Base-by-base conservation (phyloP, 1,140 invertebrate species). In the Diorhabda sublineata region DNA sequence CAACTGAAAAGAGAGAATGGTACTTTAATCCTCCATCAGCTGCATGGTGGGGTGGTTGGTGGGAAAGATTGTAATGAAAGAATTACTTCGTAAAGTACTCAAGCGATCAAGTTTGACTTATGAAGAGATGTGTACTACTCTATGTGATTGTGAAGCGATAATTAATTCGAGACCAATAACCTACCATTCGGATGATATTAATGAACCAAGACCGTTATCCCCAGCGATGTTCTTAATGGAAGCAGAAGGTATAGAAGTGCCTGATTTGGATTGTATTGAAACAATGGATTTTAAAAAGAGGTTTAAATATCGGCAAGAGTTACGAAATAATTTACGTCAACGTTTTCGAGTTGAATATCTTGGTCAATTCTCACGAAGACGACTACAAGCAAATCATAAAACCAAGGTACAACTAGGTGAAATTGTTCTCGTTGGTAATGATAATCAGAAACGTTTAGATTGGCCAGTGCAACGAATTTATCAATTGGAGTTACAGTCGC, bases 1-100 rank as follows among this genome's bases (percentile, higher is more conserved):
- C 61, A 3, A 11, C 64, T 2, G 3, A 72, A 45, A 59, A 64
- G 58, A 78, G 81, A 42, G 26, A 68, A 8, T 83, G 81, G 82
- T 69, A 69, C 47, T 82, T 81, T 68, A 81, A 76, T 66, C 76
- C 78, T 11, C 78, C 80, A 8, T 66, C 74, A 5, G 77, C 80
- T 11, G 62, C 79, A 2, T 80, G 77, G 77, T 80, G 78, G 26
- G 26, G 26, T 26, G 26, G 26, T 26, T 26, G 26, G 26, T 26
- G 26, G 26, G 26, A 26, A 26, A 26, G 0, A 26, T 26, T 26
- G 26, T 26, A 26, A 26, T 26, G 26, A 26, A 26, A 26, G 26
- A 26, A 26, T 26, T 26, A 26, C 26, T 26, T 2, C 26, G 26
- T 26, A 26, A 26, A 26, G 26, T 26, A 26, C 26, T 26, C 26